Evolutionary conservation across 2,797 vertebrate genomes (phyloP), one percentile per base, ranked within the genome.

Genomic region (Schizothorax lantsangensis): DNA sequence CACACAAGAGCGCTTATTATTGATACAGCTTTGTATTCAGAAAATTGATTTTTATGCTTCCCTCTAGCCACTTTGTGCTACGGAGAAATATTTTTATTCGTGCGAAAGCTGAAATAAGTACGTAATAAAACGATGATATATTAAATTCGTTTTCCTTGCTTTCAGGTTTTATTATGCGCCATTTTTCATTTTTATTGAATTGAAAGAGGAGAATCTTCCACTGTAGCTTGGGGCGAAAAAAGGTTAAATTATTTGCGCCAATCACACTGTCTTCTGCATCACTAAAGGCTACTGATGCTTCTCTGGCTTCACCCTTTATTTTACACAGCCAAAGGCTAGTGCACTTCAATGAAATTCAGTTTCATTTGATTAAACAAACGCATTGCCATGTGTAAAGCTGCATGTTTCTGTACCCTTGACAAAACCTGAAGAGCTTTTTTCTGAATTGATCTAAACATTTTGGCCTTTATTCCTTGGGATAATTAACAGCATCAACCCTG

Each of bases 21-120:
- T 95, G 95, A 96, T 95, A 96, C 92, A 93, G 94, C 93, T 93
- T 92, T 68, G 90, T 94, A 95, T 95, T 90, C 94, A 93, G 93
- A 93, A 93, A 96, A 96, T 96, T 96, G 95, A 96, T 96, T 96
- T 96, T 95, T 95, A 95, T 95, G 93, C 94, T 95, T 95, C 95
- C 96, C 95, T 91, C 93, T 93, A 95, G 95, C 95, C 95, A 94
- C 92, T 92, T 94, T 92, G 94, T 93, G 94, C 93, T 90, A 93
- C 90, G 80, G 94, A 96, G 95, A 95, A 95, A 95, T 95, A 95
- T 96, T 95, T 96, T 94, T 94, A 95, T 95, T 95, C 94, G 91
- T 92, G 91, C 92, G 91, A 94, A 96, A 95, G 94, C 94, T 95
- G 95, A 96, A 96, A 96, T 95, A 96, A 96, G 95, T 95, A 93